Percentiles rank a stretch among this genome's conserved stretches.
phyloP scores from a whole-genome alignment of 2,888 invertebrate genomes.

The Drosophila austrosaltans region DNA sequence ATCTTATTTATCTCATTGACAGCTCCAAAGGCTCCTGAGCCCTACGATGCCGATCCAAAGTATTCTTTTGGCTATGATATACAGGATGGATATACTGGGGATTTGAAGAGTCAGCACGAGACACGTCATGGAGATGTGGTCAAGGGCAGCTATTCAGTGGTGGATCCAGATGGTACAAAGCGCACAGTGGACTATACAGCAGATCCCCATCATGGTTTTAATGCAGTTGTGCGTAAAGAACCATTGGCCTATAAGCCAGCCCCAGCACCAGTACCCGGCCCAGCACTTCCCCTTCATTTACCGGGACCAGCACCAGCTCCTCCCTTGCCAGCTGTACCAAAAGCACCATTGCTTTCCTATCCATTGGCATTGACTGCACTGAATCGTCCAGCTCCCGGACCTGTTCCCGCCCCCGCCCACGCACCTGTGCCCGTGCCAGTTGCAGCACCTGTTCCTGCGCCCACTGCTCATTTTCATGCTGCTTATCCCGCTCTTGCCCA shows the following conservation, averaged over 20 bases:
- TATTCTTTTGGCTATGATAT: constrained; percentile 85
- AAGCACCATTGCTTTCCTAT: constrained; percentile 59
- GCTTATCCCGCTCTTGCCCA: constrained; percentile 79
- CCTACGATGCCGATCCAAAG: constrained; percentile 83
- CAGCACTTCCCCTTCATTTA: constrained; percentile 4
- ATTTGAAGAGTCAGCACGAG: constrained; percentile 86
- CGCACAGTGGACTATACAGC: constrained; percentile 87
- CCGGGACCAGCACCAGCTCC: constrained; percentile 64
- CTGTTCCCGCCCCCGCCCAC: constrained; percentile 53
- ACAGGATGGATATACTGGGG: constrained; percentile 84
- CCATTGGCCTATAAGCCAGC: constrained; percentile 80
- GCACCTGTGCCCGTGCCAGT: constrained; percentile 42
- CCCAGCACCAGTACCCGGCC: constrained; percentile 44
- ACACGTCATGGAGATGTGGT: constrained; percentile 87
- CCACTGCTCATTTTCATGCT: constrained; percentile 71
- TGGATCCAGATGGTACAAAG: constrained; percentile 86
- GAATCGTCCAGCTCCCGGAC: constrained; percentile 52
- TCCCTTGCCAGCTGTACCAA: constrained; percentile 72
- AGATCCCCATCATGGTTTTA: constrained; percentile 84
- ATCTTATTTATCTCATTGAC: neutral
- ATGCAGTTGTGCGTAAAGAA: constrained; percentile 83
- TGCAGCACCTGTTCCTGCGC: constrained; percentile 37
- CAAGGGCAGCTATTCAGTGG: constrained; percentile 85
- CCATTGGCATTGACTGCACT: constrained; percentile 52
- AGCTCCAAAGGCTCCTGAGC: constrained; percentile 79